Evolutionary conservation across 2,888 invertebrate genomes (phyloP), one percentile per base, ranked within the genome.

Genomic region (Epistrophe eligans): DNA sequence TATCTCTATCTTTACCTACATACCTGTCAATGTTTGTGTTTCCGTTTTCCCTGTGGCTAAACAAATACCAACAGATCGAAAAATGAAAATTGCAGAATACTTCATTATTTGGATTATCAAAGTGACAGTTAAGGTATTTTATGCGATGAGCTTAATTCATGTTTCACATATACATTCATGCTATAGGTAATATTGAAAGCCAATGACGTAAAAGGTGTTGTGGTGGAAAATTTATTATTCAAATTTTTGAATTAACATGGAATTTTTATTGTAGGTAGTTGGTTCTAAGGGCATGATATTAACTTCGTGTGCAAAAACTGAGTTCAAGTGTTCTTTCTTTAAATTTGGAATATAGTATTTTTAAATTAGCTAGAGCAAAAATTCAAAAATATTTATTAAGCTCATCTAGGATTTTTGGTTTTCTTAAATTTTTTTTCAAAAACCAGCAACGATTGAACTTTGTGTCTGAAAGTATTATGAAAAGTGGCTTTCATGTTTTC

Each of bases 101-200:
- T 24, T 60, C 40, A 60, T 40, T 40, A 60, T 40, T 40, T 38
- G 40, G 13, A 60, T 60, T 24, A 60, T 60, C 60, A 60, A 40
- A 60, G 40, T 62, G 62, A 43, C 62, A 62, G 9, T 43, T 15
- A 15, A 62, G 62, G 4, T 62, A 24, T 40, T 62, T 62, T 62
- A 24, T 62, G 24, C 40, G 24, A 24, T 43, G 35, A 24, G 24
- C 60, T 62, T 43, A 62, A 62, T 40, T 40, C 10, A 62, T 17
- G 43, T 4, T 0, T 1, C 4, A 60, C 15, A 1, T 13, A 17
- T 13, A 15, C 19, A 19, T 19, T 40, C 15, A 15, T 48, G 1
- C 11, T n/a, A n/a, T n/a, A n/a, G n/a, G n/a, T 40, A 38, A 62
- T 43, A 24, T 62, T 15, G 15, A 24, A 62, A 62, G 9, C 24